Evolutionary conservation across 2,888 invertebrate species (phyloP).

Genomic region (Teleiodes luculella): DNA sequence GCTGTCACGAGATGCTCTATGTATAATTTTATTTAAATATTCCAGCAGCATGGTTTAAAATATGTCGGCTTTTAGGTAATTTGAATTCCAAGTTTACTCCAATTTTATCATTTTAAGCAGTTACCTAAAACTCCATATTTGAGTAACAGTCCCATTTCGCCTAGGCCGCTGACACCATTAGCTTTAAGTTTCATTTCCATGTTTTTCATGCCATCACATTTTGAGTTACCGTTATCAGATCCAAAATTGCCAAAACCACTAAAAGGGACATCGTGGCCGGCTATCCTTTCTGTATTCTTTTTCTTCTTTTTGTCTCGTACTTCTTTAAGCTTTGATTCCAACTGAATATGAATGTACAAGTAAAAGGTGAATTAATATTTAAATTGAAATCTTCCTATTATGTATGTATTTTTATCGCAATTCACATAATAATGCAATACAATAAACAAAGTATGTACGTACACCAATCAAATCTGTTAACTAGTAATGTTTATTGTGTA

Average conservation of each 20-base stretch:
- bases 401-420: too few species aligned
- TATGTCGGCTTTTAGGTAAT: too few species aligned
- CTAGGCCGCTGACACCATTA: slow-evolving; percentile 52
- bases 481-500: too few species aligned
- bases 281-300: slow-evolving; percentile 27
- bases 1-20: too few species aligned
- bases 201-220: slow-evolving; percentile 38
- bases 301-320: slow-evolving; percentile 56
- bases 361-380: not conserved
- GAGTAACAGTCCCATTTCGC: slow-evolving; percentile 45
- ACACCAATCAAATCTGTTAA: too few species aligned
- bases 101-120: too few species aligned
- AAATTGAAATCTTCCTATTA: too few species aligned
- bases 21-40: too few species aligned
- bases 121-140: slow-evolving; percentile 41
- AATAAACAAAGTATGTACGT: too few species aligned
- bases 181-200: slow-evolving; percentile 45
- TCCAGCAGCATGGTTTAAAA: too few species aligned
- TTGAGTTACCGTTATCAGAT: slow-evolving; percentile 16
- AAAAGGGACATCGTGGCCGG: not conserved
- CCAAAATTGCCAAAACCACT: not conserved
- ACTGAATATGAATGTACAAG: slow-evolving; percentile 29
- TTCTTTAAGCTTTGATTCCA: slow-evolving; percentile 62
- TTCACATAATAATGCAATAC: too few species aligned
- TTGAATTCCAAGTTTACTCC: too few species aligned